Base-by-base conservation (phyloP, 2,888 invertebrate species). In the Tetheella fluctuosa region DNA sequence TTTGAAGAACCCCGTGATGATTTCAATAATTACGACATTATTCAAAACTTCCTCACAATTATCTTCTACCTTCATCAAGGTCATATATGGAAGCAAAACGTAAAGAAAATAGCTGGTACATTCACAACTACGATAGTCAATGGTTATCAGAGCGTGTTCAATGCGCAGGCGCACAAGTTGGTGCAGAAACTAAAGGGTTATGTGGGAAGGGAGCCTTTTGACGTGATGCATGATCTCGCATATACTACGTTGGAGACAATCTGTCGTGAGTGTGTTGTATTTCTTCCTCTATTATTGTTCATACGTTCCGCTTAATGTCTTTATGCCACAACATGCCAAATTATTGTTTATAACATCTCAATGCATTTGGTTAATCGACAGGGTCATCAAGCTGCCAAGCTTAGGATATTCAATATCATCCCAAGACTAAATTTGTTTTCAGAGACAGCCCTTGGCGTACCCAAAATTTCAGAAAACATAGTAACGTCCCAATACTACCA, bases 401-500 rank as follows among this genome's bases (percentile, higher is more conserved):
- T n/a, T n/a, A n/a, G n/a, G n/a, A n/a, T n/a, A n/a, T n/a, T n/a
- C n/a, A n/a, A n/a, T n/a, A n/a, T n/a, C n/a, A n/a, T n/a, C n/a
- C n/a, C n/a, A n/a, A n/a, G n/a, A n/a, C n/a, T n/a, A n/a, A 39
- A 39, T 7, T 10, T 48, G 1, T 58, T 64, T 54, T 15, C 69
- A 91, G 90, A 88, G 60, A 88, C 88, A 0, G 90, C 88, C 0
- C 61, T 91, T 0, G 90, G 90, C 4, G 74, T 83, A 0, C 60
- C 81, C 1, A 62, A 71, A 7, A 81, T 85, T 61, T 79, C 85
- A 0, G 80, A 83, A 0, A 78, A 73, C 52, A 73, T 87, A 10
- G 79, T 84, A 13, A 85, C 80, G 0, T 56, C 73, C 4, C 80
- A 85, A 42, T 91, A 90, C 69, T 86, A 88, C 65, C 60, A 67